Evolutionary conservation across 2,113 vertebrate genomes (phyloP).

Genomic region (Semicossyphus pulcher): DNA sequence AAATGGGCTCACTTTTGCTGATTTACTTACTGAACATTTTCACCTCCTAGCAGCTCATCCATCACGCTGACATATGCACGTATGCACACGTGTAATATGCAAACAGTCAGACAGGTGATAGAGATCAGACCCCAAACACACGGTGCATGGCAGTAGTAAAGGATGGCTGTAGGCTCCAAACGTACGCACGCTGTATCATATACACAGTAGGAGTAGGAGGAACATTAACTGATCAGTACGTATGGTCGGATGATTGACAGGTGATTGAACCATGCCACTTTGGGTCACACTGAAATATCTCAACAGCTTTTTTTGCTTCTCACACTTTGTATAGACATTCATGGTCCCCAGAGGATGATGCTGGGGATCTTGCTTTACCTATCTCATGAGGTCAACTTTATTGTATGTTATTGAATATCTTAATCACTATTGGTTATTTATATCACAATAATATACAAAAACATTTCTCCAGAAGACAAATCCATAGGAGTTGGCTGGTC

Average conservation of each 20-base stretch:
- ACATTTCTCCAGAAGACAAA: too few relatives aligned
- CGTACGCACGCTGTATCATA: background rate
- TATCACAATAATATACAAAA: too few relatives aligned
- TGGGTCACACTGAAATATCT: background rate
- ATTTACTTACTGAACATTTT: background rate
- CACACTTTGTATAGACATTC: background rate
- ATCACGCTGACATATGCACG: background rate
- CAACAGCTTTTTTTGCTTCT: too few relatives aligned
- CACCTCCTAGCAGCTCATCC: background rate
- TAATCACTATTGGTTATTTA: too few relatives aligned
- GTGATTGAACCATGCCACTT: too few relatives aligned
- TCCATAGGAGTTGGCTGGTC: too few relatives aligned
- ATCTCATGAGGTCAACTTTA: background rate
- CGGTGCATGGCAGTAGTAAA: background rate
- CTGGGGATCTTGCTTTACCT: too few relatives aligned
- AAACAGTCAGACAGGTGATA: constrained; percentile 11
- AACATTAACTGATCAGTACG: background rate
- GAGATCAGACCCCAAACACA: constrained; percentile 6
- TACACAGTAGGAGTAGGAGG: background rate
- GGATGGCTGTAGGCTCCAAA: background rate
- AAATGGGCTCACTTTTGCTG: background rate
- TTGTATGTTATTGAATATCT: too few relatives aligned
- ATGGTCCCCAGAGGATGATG: background rate
- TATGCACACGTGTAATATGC: background rate
- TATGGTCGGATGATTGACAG: background rate